Evolutionary conservation across 2,888 invertebrate genomes (phyloP).

Genomic region (Lutraria lutraria): DNA sequence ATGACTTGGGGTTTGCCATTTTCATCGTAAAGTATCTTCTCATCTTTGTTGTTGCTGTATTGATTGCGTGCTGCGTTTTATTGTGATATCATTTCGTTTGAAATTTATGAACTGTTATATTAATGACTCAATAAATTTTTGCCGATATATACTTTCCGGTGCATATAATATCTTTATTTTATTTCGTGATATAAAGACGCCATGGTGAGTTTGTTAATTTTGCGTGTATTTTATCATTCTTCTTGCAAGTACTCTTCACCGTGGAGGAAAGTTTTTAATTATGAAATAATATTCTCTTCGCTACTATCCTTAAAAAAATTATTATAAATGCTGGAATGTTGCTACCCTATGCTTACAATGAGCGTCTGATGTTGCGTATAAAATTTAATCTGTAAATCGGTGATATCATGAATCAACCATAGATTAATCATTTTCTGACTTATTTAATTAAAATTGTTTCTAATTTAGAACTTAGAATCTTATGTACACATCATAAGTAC

Average conservation of each 20-base stretch:
- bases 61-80: slow-evolving; percentile 4
- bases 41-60: neutral
- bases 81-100: slow-evolving; percentile 23
- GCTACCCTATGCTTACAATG: neutral
- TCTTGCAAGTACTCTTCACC: neutral
- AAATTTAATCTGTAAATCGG: neutral
- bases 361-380: slow-evolving; percentile 5
- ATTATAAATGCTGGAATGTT: neutral
- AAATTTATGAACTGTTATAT: slow-evolving; percentile 21
- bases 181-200: slow-evolving; percentile 7
- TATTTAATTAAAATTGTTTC: neutral
- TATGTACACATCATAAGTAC: neutral
- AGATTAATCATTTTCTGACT: neutral
- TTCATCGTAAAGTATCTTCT: neutral
- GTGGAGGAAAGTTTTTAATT: neutral
- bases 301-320: neutral
- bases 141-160: neutral
- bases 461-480: neutral
- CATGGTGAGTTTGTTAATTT: slow-evolving; percentile 11
- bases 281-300: neutral
- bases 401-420: neutral
- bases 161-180: slow-evolving; percentile 22
- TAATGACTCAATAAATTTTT: neutral
- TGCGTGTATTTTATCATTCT: neutral
- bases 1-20: slow-evolving; percentile 10